A percentile compares a stretch with the other conserved stretches of the same genome.
These are phyloP conservation scores for Xenopus borealis DNA, from an alignment of 2,113 vertebrate genomes.

Conservation along the genomic window DNA sequence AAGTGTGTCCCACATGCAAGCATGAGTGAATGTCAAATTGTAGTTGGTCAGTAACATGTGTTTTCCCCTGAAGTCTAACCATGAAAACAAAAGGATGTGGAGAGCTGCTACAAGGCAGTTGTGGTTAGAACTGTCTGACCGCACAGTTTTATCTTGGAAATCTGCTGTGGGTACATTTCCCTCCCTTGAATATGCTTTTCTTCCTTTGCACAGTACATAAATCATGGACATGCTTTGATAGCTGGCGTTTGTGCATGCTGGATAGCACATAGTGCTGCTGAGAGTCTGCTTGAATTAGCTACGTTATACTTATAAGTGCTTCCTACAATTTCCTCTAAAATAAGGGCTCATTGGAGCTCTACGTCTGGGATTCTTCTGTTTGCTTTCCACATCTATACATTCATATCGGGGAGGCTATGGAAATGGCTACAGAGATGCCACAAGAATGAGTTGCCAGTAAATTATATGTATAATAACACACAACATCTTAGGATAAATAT, in stretches of 20 bases:
- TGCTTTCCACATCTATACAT: not conserved
- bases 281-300: conserved; percentile 24
- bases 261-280: conserved; percentile 28
- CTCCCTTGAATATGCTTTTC: conserved; percentile 53
- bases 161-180: conserved; percentile 49
- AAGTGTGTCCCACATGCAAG: not conserved
- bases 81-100: conserved; percentile 55
- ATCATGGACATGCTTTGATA: conserved; percentile 49
- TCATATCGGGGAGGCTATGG: too few relatives aligned
- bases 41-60: conserved; percentile 40
- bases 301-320: conserved; percentile 53
- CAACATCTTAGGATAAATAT: too few relatives aligned
- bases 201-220: conserved; percentile 52
- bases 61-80: conserved; percentile 50
- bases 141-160: conserved; percentile 52
- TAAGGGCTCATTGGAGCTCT: conserved; percentile 20
- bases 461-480: too few relatives aligned
- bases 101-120: conserved; percentile 19
- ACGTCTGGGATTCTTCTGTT: conserved; percentile 3
- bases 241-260: conserved; percentile 41
- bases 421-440: too few relatives aligned
- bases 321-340: too few relatives aligned
- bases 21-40: conserved; percentile 50
- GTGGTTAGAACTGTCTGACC: conserved; percentile 56
- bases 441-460: too few relatives aligned